phyloP scores from a whole-genome alignment of 2,888 invertebrate species.

The Gymnosoma rotundatum region DNA sequence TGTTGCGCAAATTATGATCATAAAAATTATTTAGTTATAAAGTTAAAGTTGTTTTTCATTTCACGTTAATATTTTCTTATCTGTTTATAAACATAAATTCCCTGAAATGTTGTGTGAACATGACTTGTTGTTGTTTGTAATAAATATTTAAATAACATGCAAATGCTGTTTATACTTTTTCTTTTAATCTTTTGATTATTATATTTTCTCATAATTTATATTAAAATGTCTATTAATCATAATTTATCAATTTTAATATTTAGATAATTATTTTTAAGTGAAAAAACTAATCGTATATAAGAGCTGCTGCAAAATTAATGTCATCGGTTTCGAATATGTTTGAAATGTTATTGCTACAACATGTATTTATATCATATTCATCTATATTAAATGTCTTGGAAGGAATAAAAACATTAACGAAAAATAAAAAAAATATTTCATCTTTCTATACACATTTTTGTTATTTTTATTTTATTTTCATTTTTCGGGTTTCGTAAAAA shows the following conservation, averaged over 20 bases:
- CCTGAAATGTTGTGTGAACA: conserved; percentile 19
- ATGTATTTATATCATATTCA: too few species aligned
- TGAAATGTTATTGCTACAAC: too few species aligned
- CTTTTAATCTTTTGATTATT: background rate
- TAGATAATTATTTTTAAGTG: conserved; percentile 15
- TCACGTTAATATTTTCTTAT: conserved; percentile 12
- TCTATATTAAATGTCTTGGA: too few species aligned
- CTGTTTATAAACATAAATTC: conserved; percentile 39
- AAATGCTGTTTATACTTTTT: conserved; percentile 30
- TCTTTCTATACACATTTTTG: too few species aligned
- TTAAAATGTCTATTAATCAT: conserved; percentile 44
- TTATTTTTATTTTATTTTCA: too few species aligned
- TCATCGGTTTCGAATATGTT: too few species aligned
- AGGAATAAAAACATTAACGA: too few species aligned
- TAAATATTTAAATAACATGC: conserved; percentile 58
- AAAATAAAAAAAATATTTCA: too few species aligned
- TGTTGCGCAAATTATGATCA: conserved; percentile 80
- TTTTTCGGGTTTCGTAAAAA: too few species aligned
- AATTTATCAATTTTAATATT: conserved; percentile 12
- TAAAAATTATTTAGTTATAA: conserved; percentile 74
- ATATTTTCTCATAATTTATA: conserved; percentile 21
- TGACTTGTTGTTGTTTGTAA: conserved; percentile 31
- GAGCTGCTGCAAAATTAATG: too few species aligned
- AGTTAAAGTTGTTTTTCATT: conserved; percentile 24
- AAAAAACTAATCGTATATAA: too few species aligned